Conservation (phyloP, 2,797 vertebrate genomes). For the Pangasius mekongensis region DNA sequence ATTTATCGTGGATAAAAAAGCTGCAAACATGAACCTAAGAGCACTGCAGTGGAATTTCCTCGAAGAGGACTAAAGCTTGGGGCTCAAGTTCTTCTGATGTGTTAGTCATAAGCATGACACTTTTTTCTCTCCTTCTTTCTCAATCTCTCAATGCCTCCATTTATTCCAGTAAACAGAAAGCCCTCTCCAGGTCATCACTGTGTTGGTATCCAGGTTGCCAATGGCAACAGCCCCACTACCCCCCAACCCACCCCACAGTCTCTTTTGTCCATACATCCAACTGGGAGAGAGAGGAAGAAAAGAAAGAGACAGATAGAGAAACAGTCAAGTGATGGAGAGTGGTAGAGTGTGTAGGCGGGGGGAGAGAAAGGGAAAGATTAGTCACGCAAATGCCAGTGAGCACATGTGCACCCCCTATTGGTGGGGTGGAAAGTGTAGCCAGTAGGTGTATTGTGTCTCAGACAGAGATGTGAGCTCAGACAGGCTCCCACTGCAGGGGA, state of each 20-base stretch:
- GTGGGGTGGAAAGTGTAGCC: conserved; percentile 67
- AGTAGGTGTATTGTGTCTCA: conserved; percentile 79
- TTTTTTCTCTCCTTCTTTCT: conserved; percentile 55
- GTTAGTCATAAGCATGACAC: conserved; percentile 52
- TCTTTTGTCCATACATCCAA: conserved; percentile 64
- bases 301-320: conserved; percentile 39
- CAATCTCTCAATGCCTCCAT: conserved; percentile 71
- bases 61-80: neutral
- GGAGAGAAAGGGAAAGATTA: conserved; percentile 74
- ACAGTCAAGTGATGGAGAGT: conserved; percentile 42
- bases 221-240: conserved; percentile 66
- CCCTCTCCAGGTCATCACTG: conserved; percentile 67
- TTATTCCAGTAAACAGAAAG: conserved; percentile 66
- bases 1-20: neutral
- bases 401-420: conserved; percentile 83
- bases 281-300: conserved; percentile 29
- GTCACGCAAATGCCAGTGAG: conserved; percentile 77
- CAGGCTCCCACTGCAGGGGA: conserved; percentile 66
- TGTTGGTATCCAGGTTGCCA: conserved; percentile 72
- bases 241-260: conserved; percentile 64
- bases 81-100: conserved; percentile 53
- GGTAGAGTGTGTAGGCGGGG: conserved; percentile 52
- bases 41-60: neutral
- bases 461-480: conserved; percentile 75
- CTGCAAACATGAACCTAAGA: neutral